Conservation (phyloP, 2,888 invertebrate genomes). For the Brachylomia viminalis region DNA sequence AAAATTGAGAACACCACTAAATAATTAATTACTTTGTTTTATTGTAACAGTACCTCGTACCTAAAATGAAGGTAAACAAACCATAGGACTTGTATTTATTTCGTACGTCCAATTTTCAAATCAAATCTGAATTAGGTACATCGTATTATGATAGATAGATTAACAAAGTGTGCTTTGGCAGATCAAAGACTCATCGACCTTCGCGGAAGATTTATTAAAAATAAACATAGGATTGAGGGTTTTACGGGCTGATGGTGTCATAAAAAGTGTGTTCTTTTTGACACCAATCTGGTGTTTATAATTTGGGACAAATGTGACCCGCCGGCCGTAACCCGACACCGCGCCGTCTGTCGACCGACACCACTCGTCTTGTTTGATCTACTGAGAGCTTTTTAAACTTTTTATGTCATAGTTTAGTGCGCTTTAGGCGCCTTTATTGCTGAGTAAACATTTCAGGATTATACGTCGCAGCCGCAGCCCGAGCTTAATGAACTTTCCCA, state of each 20-base stretch:
- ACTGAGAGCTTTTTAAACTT: conserved; percentile 90
- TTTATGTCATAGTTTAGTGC: conserved; percentile 89
- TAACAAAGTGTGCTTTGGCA: conserved; percentile 73
- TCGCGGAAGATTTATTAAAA: conserved; percentile 87
- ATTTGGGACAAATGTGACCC: conserved; percentile 89
- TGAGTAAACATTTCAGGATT: conserved; percentile 86
- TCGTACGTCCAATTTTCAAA: conserved; percentile 38
- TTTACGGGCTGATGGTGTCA: conserved; percentile 87
- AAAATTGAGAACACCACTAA: conserved; percentile 77
- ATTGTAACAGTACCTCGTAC: conserved; percentile 76
- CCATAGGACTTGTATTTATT: conserved; percentile 8
- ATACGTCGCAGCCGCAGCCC: conserved; percentile 76
- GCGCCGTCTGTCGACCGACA: conserved; percentile 85
- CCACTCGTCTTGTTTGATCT: conserved; percentile 89
- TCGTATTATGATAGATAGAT: conserved; percentile 61
- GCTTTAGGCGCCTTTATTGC: conserved; percentile 88
- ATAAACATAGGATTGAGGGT: conserved; percentile 82
- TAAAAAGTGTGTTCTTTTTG: conserved; percentile 88
- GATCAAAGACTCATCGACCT: conserved; percentile 80
- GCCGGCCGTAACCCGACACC: conserved; percentile 85
- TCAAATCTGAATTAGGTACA: conserved; percentile 55
- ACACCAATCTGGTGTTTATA: conserved; percentile 90
- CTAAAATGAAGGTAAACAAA: conserved; percentile 39
- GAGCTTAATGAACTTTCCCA: conserved; percentile 73
- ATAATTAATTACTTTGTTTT: conserved; percentile 77